Base-by-base conservation (phyloP, 1,140 invertebrate species). In the Spodoptera litura region DNA sequence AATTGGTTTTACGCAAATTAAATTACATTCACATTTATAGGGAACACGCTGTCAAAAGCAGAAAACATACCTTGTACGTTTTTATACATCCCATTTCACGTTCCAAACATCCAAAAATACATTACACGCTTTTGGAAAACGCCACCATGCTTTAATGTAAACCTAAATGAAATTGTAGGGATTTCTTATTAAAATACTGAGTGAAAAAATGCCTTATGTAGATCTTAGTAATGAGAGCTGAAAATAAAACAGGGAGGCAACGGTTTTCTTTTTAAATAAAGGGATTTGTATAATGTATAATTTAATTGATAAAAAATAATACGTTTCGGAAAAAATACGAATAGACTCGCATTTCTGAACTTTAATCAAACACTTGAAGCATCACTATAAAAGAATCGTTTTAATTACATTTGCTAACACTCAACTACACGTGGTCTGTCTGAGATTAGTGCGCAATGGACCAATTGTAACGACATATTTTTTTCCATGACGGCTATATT, bases 21-120 rank as follows among this genome's bases (percentile, higher is more conserved):
- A 44, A 44, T 44, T 9, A 44, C 6, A 9, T 8, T 44, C 9
- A 44, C 38, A 44, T 44, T 44, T 27, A 64, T 68, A 35, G 31
- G 13, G 27, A 72, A 38, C 38, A 2, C 70, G 70, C 53, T 38
- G 53, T 72, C 70, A 72, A 20, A 58, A 25, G 31, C 70, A 72
- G 53, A 58, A 72, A 70, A 58, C 6, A 44, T 56, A 11, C 53
- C 25, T 35, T 56, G 55, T 53, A 9, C 52, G 35, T 4, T 15
- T 11, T n/a, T 15, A 53, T 20, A 71, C 49, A 38, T 64, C 35
- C 15, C 11, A 64, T 64, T 66, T 11, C 15, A 49, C 38, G 10
- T 66, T 66, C 9, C 15, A 15, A 2, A 64, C 9, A 49, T 44
- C n/a, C 20, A 31, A 70, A 9, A 70, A 70, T 70, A 70, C 1